A percentile compares a stretch with the other conserved stretches of the same genome.
These are phyloP conservation scores for Saccopteryx bilineata DNA, from an alignment of 2,113 vertebrate genomes.

Conservation along the genomic window DNA sequence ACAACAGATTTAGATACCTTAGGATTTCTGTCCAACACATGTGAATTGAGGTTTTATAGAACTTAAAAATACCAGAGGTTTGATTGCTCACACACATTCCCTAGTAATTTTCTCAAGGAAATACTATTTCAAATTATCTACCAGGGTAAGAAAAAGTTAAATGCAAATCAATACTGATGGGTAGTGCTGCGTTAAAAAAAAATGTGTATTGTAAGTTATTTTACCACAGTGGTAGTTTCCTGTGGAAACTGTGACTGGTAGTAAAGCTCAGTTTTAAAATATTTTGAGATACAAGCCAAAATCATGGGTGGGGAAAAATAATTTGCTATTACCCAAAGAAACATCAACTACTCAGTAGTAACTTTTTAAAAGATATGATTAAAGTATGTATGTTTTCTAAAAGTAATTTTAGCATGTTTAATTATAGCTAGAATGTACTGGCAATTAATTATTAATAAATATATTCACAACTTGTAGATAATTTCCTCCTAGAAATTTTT, in stretches of 20 bases:
- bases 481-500: conserved; percentile 36
- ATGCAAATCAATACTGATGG: conserved; percentile 75
- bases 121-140: conserved; percentile 59
- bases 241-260: conserved; percentile 76
- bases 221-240: conserved; percentile 77
- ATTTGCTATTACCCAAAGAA: conserved; percentile 51
- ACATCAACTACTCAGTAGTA: conserved; percentile 59
- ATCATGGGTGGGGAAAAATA: conserved; percentile 62
- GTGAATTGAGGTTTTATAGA: conserved; percentile 51
- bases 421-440: background rate
- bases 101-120: conserved; percentile 70
- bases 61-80: conserved; percentile 63
- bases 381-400: conserved; percentile 49
- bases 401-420: conserved; percentile 18
- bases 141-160: conserved; percentile 34
- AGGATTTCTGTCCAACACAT: conserved; percentile 37
- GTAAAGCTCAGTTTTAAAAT: conserved; percentile 69
- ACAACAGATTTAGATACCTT: conserved; percentile 19
- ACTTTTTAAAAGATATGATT: conserved; percentile 54
- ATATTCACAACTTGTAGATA: background rate
- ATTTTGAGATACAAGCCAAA: conserved; percentile 78
- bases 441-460: conserved; percentile 20
- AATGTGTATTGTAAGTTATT: conserved; percentile 65
- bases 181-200: conserved; percentile 60
- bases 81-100: conserved; percentile 54